These are phyloP conservation scores for Montipora efflorescens DNA, from an alignment of 64 coral and sea anemone genomes.

Conservation along the genomic window DNA sequence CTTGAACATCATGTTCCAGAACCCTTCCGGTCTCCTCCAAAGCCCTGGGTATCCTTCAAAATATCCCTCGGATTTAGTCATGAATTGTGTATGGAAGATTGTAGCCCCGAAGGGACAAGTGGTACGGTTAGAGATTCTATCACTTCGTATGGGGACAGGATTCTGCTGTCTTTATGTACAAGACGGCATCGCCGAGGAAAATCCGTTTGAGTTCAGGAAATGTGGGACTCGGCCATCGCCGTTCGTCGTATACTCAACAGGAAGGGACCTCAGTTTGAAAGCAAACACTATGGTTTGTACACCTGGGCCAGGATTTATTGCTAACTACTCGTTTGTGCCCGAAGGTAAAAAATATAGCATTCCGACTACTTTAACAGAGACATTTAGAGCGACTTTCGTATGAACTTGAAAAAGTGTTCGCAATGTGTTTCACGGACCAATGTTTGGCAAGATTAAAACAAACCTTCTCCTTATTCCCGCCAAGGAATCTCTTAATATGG, in stretches of 20 bases:
- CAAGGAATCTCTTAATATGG: too few species aligned
- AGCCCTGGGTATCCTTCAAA: slow-evolving; percentile 24
- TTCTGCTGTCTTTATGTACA: not conserved
- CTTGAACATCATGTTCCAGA: not conserved
- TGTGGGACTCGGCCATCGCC: not conserved
- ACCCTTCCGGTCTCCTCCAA: slow-evolving; percentile 6
- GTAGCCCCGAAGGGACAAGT: not conserved
- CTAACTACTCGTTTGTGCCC: slow-evolving; percentile 8
- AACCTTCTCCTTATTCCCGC: too few species aligned
- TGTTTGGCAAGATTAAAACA: too few species aligned
- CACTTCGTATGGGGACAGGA: not conserved
- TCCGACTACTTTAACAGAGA: too few species aligned
- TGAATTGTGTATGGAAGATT: slow-evolving; percentile 30
- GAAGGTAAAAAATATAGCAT: not conserved
- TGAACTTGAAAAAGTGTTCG: not conserved
- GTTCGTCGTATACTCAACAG: not conserved
- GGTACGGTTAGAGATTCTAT: slow-evolving; percentile 7
- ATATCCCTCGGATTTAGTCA: not conserved
- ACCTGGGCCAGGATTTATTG: slow-evolving; percentile 16
- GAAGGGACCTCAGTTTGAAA: not conserved
- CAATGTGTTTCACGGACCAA: too few species aligned
- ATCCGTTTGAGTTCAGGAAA: not conserved
- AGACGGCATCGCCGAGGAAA: not conserved
- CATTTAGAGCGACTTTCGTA: not conserved
- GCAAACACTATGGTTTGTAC: too few species aligned